Conservation (phyloP, 2,888 invertebrate species). For the Sphaerophoria rueppellii region DNA sequence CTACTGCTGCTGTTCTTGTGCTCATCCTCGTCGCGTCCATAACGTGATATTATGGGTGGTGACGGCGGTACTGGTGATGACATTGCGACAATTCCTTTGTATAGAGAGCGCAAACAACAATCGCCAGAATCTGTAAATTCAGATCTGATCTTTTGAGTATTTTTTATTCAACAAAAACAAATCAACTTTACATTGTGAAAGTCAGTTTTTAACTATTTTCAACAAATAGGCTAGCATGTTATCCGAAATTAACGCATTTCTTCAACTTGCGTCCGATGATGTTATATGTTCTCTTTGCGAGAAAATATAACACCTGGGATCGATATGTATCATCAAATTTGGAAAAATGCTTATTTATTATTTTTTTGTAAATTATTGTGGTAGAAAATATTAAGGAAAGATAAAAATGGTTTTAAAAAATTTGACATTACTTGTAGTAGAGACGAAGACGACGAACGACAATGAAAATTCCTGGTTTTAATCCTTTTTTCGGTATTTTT, state of each 20-base stretch:
- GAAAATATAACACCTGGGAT: slow-evolving; percentile 57
- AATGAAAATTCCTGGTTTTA: slow-evolving; percentile 38
- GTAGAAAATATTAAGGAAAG: slow-evolving; percentile 76
- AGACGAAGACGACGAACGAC: not conserved
- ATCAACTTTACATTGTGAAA: slow-evolving; percentile 51
- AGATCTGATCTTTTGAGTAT: slow-evolving; percentile 80
- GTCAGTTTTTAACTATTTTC: slow-evolving; percentile 50
- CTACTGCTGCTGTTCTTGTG: slow-evolving; percentile 64
- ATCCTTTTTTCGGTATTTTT: slow-evolving; percentile 53
- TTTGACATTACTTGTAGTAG: slow-evolving; percentile 78
- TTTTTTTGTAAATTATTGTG: slow-evolving; percentile 69
- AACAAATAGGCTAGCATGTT: slow-evolving; percentile 56
- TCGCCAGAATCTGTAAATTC: slow-evolving; percentile 78
- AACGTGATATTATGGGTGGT: slow-evolving; percentile 74
- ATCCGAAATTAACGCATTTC: slow-evolving; percentile 76
- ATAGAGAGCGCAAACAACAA: no score
- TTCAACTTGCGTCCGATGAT: slow-evolving; percentile 34
- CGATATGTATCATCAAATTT: slow-evolving; percentile 37
- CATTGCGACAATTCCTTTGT: slow-evolving; percentile 74
- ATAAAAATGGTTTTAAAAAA: slow-evolving; percentile 76
- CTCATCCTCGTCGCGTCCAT: slow-evolving; percentile 72
- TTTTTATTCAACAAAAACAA: slow-evolving; percentile 55
- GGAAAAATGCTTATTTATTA: slow-evolving; percentile 64
- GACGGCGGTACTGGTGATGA: slow-evolving; percentile 72
- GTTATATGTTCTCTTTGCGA: slow-evolving; percentile 71